Evolutionary conservation across 2,797 vertebrate species (phyloP), one percentile per base, ranked within the genome.

Genomic region (Diceros bicornis): DNA sequence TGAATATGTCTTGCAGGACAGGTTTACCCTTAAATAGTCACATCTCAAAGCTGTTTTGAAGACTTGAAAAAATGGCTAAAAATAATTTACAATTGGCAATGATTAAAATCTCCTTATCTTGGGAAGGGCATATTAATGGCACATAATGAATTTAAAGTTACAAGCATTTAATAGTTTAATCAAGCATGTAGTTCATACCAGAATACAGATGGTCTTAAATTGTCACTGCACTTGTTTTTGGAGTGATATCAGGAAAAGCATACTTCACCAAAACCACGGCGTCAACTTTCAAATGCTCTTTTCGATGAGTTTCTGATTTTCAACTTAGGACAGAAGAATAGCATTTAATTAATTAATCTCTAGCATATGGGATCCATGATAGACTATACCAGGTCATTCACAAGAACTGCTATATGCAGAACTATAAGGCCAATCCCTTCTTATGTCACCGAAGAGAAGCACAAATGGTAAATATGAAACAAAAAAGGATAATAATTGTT

Each of bases 341-440:
- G 98, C 99, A 99, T 97, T 99, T 99, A 78, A 99, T 99, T 97
- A 99, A 99, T 85, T 99, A 99, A 95, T 99, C 99, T 98, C 99
- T 99, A 98, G 99, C 99, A 98, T 99, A 99, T 88, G 99, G 99
- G 99, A 99, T 99, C 98, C 99, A 99, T 14, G 99, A 99, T 97
- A 99, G 99, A 98, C 99, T 99, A 96, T 99, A 99, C 99, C 99
- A 99, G 27, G 99, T 99, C 99, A 99, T 99, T 55, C 99, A 99
- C 98, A 99, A 98, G 98, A 99, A 99, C 98, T 99, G 99, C 97
- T 99, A 96, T 98, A 99, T 99, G 98, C 99, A 99, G 99, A 99
- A 99, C 96, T 99, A 96, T 96, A 99, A 69, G 0, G 99, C 99
- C 98, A 99, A 98, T 2, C 98, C 99, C 81, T 98, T 99, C 98